A percentile compares a stretch with the other conserved stretches of the same genome.
These are phyloP conservation scores for Chloroclysta siterata DNA, from an alignment of 2,888 invertebrate species.

Conservation along the genomic window DNA sequence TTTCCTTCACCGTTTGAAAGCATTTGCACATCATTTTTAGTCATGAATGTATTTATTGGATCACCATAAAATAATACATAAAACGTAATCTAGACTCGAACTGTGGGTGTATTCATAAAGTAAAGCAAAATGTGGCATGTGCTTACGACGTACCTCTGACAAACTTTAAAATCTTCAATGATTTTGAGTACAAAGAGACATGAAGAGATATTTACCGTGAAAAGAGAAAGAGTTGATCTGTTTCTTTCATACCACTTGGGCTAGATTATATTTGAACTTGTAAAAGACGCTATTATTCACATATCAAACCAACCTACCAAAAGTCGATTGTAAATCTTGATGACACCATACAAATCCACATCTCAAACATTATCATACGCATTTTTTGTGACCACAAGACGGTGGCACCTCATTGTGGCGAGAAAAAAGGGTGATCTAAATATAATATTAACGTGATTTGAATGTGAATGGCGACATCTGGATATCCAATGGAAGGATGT, in stretches of 20 bases:
- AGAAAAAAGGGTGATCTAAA: slow-evolving; percentile 70
- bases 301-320: neutral
- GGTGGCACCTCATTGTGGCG: slow-evolving; percentile 45
- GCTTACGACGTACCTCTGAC: too few species aligned
- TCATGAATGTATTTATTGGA: too few species aligned
- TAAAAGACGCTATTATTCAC: neutral
- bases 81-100: too few species aligned
- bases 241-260: neutral
- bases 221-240: too few species aligned
- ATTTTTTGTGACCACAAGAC: slow-evolving; percentile 40
- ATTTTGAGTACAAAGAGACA: too few species aligned
- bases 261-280: neutral
- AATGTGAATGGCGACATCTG: slow-evolving; percentile 74
- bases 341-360: slow-evolving; percentile 25
- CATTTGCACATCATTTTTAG: too few species aligned
- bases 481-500: slow-evolving; percentile 67
- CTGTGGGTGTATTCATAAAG: too few species aligned
- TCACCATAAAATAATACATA: too few species aligned
- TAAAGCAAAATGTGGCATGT: too few species aligned
- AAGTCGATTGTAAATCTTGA: neutral
- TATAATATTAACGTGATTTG: slow-evolving; percentile 73
- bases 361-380: slow-evolving; percentile 10
- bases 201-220: too few species aligned
- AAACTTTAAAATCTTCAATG: too few species aligned
- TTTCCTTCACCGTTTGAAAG: too few species aligned